Evolutionary conservation across 2,797 vertebrate genomes (phyloP).

Genomic region (Crypturellus tataupa): DNA sequence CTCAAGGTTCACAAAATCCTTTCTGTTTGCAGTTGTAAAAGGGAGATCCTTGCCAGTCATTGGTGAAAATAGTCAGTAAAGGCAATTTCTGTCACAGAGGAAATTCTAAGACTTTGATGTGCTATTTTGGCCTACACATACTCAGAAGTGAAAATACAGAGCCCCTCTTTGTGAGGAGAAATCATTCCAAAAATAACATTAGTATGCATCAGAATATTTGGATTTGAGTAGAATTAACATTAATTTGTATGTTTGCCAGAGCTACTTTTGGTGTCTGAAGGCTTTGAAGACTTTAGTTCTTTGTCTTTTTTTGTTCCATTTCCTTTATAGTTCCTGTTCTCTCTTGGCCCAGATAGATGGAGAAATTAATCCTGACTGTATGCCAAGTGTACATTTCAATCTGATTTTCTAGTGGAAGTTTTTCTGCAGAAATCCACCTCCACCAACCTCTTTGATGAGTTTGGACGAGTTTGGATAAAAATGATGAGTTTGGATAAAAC

Average conservation of each 20-base stretch:
- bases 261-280: background rate
- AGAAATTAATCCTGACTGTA: background rate
- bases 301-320: background rate
- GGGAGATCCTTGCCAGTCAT: background rate
- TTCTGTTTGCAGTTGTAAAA: background rate
- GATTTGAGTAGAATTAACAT: background rate
- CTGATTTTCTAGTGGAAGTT: background rate
- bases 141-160: background rate
- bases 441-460: background rate
- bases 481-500: background rate
- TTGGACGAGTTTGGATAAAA: background rate
- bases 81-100: background rate
- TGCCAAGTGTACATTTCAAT: background rate
- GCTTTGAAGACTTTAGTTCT: background rate
- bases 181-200: background rate
- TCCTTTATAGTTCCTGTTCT: background rate
- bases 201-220: background rate
- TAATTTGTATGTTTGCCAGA: background rate
- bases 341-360: background rate
- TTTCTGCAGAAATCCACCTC: background rate
- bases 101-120: background rate
- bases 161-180: fast-evolving
- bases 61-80: background rate
- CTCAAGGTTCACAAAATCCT: background rate
- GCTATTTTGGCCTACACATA: background rate